These are phyloP conservation scores for Nerophis lumbriciformis DNA, from an alignment of 2,113 vertebrate species.

Conservation along the genomic window DNA sequence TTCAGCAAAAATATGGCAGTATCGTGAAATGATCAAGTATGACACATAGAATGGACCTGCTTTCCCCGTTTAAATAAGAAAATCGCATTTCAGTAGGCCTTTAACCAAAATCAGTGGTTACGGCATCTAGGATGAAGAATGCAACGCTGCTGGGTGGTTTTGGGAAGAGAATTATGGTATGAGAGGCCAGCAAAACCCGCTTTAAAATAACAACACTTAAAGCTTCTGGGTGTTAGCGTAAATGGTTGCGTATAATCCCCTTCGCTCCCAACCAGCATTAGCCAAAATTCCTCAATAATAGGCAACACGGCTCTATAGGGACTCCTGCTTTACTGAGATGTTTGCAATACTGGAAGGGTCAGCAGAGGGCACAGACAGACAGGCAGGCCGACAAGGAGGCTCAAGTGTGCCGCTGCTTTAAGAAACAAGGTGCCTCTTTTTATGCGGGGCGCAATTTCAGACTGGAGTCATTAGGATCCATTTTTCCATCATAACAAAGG, in stretches of 20 bases:
- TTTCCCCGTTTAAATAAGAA: no score
- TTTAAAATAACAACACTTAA: conserved; percentile 57
- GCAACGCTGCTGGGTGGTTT: conserved; percentile 34
- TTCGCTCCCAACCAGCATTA: conserved; percentile 59
- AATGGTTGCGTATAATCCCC: conserved; percentile 65
- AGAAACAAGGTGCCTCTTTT: conserved; percentile 54
- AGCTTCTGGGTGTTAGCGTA: conserved; percentile 57
- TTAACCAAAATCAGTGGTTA: conserved; percentile 7
- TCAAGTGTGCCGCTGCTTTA: conserved; percentile 30
- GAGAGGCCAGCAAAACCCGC: conserved; percentile 21
- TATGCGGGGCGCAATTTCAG: conserved; percentile 41
- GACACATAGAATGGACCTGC: no score
- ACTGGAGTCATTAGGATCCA: conserved; percentile 64
- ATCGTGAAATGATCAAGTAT: no score
- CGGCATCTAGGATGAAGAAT: neutral
- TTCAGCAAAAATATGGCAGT: no score
- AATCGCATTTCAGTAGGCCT: no score
- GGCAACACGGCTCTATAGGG: conserved; percentile 58
- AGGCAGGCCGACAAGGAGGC: conserved; percentile 43
- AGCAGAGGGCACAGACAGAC: conserved; percentile 31
- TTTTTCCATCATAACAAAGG: conserved; percentile 68
- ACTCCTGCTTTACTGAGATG: conserved; percentile 50
- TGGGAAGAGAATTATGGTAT: conserved; percentile 18
- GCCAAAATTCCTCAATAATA: conserved; percentile 65
- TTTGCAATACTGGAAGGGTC: conserved; percentile 49